These are phyloP conservation scores for Acrocephalus kingi DNA, from an alignment of 2,113 vertebrate species.

Conservation along the genomic window DNA sequence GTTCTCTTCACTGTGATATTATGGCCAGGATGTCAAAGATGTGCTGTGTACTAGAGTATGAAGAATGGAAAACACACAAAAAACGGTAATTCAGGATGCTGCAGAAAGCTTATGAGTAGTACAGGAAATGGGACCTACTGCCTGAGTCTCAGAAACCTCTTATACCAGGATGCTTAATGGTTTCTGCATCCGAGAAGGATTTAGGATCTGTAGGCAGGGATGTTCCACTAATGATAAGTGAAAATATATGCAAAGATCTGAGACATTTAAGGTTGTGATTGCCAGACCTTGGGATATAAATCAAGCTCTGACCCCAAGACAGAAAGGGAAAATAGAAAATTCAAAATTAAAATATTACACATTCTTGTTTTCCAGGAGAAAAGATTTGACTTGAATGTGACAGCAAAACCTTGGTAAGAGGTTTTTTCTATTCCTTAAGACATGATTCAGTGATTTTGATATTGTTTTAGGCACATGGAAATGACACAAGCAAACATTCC, in stretches of 20 bases:
- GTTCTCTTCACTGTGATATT: background rate
- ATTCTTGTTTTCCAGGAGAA: slow-evolving; percentile 64
- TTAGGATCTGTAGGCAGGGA: background rate
- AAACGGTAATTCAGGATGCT: background rate
- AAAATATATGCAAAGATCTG: background rate
- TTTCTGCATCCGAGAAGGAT: background rate
- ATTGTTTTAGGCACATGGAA: background rate
- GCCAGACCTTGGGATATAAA: background rate
- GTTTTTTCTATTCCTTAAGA: background rate
- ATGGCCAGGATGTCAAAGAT: background rate
- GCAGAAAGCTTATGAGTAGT: background rate
- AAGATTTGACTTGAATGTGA: slow-evolving; percentile 76
- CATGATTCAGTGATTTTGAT: background rate
- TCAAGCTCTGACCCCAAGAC: background rate
- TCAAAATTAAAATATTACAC: background rate
- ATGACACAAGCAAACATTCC: background rate
- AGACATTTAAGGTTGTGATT: background rate
- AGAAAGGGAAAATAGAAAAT: background rate
- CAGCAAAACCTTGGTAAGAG: slow-evolving; percentile 74
- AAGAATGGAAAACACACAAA: background rate
- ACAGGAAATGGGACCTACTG: background rate
- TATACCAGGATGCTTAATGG: background rate
- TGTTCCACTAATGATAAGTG: background rate
- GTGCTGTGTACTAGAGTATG: background rate
- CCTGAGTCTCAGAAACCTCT: background rate